phyloP scores from a whole-genome alignment of 2,888 invertebrate genomes.

The Acholoe squamosa region DNA sequence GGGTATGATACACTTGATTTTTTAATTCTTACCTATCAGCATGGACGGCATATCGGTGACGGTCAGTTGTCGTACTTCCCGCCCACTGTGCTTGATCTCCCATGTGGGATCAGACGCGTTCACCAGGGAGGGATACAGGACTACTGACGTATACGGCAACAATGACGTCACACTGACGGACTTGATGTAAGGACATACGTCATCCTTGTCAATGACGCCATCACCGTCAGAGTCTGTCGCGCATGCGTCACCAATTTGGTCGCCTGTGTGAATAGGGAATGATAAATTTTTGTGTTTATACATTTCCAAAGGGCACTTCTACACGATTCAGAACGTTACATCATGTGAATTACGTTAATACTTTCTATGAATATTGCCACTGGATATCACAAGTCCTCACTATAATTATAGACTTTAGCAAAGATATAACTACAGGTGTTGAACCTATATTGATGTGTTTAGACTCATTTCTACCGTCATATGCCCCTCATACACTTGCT shows the following conservation, averaged over 20 bases:
- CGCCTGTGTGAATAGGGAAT: conserved; percentile 63
- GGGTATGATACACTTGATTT: no score
- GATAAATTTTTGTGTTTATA: no score
- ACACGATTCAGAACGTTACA: no score
- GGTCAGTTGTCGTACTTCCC: conserved; percentile 84
- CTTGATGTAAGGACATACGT: conserved; percentile 97
- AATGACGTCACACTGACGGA: conserved; percentile 95
- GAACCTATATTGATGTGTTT: no score
- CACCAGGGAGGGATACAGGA: conserved; percentile 92
- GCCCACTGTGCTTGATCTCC: conserved; percentile 95
- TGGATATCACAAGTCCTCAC: no score
- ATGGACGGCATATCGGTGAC: conserved; percentile 74
- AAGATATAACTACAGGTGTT: no score
- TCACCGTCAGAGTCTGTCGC: conserved; percentile 94
- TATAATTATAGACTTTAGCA: no score
- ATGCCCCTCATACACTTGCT: no score
- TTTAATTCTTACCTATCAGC: conserved; percentile 75
- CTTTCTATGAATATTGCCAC: no score
- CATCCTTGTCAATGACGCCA: conserved; percentile 89
- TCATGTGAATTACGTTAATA: no score
- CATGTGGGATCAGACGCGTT: conserved; percentile 98
- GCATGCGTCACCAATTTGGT: conserved; percentile 90
- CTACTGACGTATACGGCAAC: conserved; percentile 92
- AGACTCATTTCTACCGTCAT: no score
- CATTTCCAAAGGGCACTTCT: no score